A percentile compares a stretch with the other conserved stretches of the same genome.
phyloP scores from a whole-genome alignment of 1,140 invertebrate species.

The Dendrolimus kikuchii region DNA sequence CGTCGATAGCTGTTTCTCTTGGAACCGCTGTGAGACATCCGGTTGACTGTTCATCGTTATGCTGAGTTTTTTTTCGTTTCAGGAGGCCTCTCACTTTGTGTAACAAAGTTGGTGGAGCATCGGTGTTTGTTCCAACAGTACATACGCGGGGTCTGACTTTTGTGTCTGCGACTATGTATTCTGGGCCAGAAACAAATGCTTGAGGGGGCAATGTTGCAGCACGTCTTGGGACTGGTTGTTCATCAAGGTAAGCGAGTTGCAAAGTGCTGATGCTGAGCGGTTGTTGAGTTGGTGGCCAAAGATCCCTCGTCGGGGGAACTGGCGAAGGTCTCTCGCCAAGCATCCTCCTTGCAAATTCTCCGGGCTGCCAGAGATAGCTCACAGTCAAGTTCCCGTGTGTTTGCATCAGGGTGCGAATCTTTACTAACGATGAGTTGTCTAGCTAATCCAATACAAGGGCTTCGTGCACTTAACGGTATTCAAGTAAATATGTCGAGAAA shows the following conservation, averaged over 20 bases:
- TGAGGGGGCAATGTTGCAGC: conserved; percentile 41
- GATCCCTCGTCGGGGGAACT: conserved; percentile 55
- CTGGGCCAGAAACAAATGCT: conserved; percentile 29
- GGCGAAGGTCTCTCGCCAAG: conserved; percentile 56
- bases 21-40: conserved; percentile 30
- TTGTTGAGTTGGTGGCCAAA: conserved; percentile 51
- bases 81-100: conserved; percentile 25
- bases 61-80: conserved; percentile 23
- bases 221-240: conserved; percentile 38
- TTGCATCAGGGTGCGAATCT: conserved; percentile 49
- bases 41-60: conserved; percentile 17
- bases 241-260: conserved; percentile 53
- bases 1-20: conserved; percentile 24
- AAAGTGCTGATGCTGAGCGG: conserved; percentile 60
- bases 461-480: conserved; percentile 57
- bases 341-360: conserved; percentile 56
- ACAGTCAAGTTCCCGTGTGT: conserved; percentile 57
- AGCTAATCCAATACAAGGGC: conserved; percentile 60
- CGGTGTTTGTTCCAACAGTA: conserved; percentile 60
- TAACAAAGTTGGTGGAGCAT: conserved; percentile 40
- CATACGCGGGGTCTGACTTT: conserved; percentile 29
- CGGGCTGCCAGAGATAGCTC: conserved; percentile 59
- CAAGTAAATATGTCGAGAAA: conserved; percentile 35
- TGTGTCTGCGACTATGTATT: conserved; percentile 17
- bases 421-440: conserved; percentile 40